These are phyloP conservation scores for Sebastes alutus DNA, from an alignment of 2,797 vertebrate species.

Conservation along the genomic window DNA sequence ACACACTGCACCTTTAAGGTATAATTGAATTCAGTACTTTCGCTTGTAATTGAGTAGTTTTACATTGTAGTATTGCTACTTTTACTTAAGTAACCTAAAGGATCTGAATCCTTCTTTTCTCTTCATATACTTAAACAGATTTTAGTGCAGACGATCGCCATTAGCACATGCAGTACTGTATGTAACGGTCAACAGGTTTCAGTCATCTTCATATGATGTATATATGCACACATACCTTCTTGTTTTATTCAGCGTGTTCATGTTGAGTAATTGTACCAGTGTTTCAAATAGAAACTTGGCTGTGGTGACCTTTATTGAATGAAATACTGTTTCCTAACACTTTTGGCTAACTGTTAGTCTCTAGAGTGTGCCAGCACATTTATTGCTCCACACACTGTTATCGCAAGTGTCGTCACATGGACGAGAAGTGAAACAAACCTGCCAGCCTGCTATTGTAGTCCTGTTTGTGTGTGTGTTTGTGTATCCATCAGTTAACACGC, in stretches of 20 bases:
- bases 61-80: not conserved
- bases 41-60: not conserved
- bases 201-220: not conserved
- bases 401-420: conserved; percentile 20
- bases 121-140: not conserved
- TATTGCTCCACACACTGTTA: conserved; percentile 66
- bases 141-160: not conserved
- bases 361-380: conserved; percentile 20
- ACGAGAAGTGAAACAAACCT: conserved; percentile 43
- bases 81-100: not conserved
- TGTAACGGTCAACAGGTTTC: not conserved
- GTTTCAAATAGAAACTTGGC: conserved; percentile 36
- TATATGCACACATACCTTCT: not conserved
- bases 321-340: conserved; percentile 60
- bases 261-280: not conserved
- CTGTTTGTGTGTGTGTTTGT: not conserved
- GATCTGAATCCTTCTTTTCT: not conserved
- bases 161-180: not conserved
- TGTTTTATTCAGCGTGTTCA: not conserved
- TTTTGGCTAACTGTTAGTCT: conserved; percentile 16
- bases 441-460: conserved; percentile 34
- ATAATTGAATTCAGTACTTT: not conserved
- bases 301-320: conserved; percentile 24
- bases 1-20: not conserved
- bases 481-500: conserved; percentile 27